These are phyloP conservation scores for Cynaeus angustus DNA, from an alignment of 2,888 invertebrate species.

Conservation along the genomic window DNA sequence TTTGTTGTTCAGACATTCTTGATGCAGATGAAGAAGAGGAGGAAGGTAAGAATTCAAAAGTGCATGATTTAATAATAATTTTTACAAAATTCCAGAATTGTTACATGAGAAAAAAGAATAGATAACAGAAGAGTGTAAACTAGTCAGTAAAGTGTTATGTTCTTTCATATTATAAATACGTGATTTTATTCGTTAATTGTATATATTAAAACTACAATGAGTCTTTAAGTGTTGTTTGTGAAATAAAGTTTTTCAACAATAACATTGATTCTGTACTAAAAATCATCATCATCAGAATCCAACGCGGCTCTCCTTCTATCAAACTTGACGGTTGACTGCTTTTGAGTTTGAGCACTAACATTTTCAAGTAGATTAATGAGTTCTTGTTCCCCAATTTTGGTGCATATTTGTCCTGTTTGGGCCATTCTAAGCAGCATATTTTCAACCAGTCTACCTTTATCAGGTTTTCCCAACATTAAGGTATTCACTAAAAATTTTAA, in stretches of 20 bases:
- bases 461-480: conserved; percentile 75
- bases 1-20: conserved; percentile 96
- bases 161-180: conserved; percentile 13
- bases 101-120: conserved; percentile 73
- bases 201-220: conserved; percentile 14
- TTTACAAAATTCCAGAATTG: conserved; percentile 58
- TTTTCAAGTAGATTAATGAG: conserved; percentile 89
- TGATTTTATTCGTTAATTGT: conserved; percentile 9
- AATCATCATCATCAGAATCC: conserved; percentile 86
- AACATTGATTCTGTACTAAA: conserved; percentile 64
- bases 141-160: conserved; percentile 22
- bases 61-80: conserved; percentile 6
- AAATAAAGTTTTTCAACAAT: conserved; percentile 16
- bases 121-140: conserved; percentile 22
- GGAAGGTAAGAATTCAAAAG: conserved; percentile 67
- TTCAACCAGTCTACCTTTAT: conserved; percentile 96
- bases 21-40: conserved; percentile 91
- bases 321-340: conserved; percentile 87
- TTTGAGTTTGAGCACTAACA: conserved; percentile 87
- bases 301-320: conserved; percentile 91
- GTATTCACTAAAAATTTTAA: conserved; percentile 40
- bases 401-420: conserved; percentile 89
- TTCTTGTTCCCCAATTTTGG: conserved; percentile 89
- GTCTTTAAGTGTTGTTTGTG: too few species aligned
- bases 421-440: conserved; percentile 96